Percentiles rank a stretch among this genome's conserved stretches.
These are phyloP conservation scores for Globodera rostochiensis DNA, from an alignment of 1,140 invertebrate species.

Conservation along the genomic window DNA sequence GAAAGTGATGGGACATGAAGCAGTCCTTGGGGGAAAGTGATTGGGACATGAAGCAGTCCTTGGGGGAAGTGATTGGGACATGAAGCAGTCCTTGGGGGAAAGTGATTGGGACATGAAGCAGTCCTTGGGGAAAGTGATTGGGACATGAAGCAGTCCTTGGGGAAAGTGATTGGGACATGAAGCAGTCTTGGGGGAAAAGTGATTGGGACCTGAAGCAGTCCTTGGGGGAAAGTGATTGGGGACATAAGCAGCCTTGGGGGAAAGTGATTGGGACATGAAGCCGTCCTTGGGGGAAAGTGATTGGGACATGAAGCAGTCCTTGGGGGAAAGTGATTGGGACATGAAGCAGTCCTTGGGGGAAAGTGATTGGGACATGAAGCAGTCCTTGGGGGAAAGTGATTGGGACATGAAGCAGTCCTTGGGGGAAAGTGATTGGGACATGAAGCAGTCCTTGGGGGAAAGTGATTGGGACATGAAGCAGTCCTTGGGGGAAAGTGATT, in stretches of 20 bases:
- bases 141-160: constrained; percentile 44
- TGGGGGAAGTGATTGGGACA: constrained; percentile 13
- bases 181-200: background rate
- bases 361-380: background rate
- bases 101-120: constrained; percentile 34
- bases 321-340: constrained; percentile 7
- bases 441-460: constrained; percentile 45
- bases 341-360: background rate
- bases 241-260: constrained; percentile 48
- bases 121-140: constrained; percentile 30
- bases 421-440: constrained; percentile 11
- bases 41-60: background rate
- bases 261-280: constrained; percentile 18
- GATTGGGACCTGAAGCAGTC: background rate
- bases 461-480: constrained; percentile 34
- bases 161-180: background rate
- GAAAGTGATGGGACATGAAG: background rate
- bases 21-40: background rate
- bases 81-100: constrained; percentile 46
- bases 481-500: constrained; percentile 28
- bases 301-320: constrained; percentile 42
- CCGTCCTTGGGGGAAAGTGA: constrained; percentile 40
- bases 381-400: background rate
- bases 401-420: constrained; percentile 46
- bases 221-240: no score